Percentiles rank a stretch among this genome's conserved stretches.
Evolutionary conservation across 1,140 invertebrate genomes (phyloP).

Genomic region (Aphaenogaster ashmeadi): DNA sequence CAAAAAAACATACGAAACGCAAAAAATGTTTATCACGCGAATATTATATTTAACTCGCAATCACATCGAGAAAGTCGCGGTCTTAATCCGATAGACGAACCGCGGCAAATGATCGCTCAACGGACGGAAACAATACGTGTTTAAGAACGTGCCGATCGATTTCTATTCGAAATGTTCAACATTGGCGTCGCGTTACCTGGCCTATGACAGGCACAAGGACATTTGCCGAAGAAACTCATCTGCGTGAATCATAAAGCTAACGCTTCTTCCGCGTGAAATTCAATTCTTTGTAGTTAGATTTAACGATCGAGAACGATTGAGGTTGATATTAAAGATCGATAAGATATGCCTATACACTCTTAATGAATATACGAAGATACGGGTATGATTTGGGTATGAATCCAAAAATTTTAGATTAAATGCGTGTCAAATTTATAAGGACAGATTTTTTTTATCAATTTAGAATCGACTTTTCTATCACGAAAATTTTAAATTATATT

Average conservation of each 20-base stretch:
- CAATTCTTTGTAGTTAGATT: constrained; percentile 32
- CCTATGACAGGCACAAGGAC: constrained; percentile 66
- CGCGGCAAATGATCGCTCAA: constrained; percentile 29
- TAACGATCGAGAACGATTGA: constrained; percentile 1
- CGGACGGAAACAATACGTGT: constrained; percentile 56
- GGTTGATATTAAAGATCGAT: not conserved
- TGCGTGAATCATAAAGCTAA: constrained; percentile 71
- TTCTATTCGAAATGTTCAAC: constrained; percentile 79
- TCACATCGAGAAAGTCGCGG: not conserved
- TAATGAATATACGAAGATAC: not conserved
- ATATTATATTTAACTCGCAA: constrained; percentile 34
- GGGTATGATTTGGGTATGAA: not conserved
- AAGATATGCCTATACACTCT: not conserved
- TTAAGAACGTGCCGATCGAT: constrained; percentile 76
- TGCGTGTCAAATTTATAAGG: not conserved
- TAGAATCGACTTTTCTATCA: not conserved
- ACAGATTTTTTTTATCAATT: not conserved
- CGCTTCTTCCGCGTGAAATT: constrained; percentile 64
- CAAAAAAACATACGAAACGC: not conserved
- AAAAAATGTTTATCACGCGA: not conserved
- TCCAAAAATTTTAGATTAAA: not conserved
- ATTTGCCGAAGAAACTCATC: constrained; percentile 72
- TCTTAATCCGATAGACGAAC: not conserved
- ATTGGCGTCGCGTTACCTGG: constrained; percentile 74
- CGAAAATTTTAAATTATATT: not conserved